Evolutionary conservation across 2,888 invertebrate species (phyloP).

Genomic region (Hedya salicella): DNA sequence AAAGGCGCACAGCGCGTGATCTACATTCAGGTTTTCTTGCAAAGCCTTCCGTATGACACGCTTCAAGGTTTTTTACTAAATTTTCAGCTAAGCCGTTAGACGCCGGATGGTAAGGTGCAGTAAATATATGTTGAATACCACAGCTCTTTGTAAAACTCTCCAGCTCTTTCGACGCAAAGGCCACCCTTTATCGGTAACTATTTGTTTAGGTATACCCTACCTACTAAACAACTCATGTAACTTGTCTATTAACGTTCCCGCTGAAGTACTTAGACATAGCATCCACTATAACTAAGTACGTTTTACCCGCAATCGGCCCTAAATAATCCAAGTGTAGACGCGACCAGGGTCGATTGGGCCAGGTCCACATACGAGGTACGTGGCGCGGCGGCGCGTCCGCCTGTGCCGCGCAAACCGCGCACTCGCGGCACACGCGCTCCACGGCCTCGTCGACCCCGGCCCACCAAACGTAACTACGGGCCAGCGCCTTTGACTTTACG

Average conservation of each 20-base stretch:
- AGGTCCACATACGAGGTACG: not conserved
- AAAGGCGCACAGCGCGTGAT: slow-evolving; percentile 26
- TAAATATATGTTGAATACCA: not conserved
- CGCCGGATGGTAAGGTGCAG: not conserved
- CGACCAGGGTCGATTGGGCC: not conserved
- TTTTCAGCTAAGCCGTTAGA: too few species aligned
- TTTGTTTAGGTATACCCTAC: not conserved
- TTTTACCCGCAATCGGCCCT: not conserved
- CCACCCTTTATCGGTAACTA: not conserved
- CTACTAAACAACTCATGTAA: not conserved
- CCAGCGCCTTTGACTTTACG: slow-evolving; percentile 2
- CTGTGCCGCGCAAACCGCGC: slow-evolving; percentile 1
- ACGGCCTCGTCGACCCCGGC: slow-evolving; percentile 3
- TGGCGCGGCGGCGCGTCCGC: slow-evolving; percentile 14
- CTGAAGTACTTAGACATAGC: not conserved
- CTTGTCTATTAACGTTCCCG: too few species aligned
- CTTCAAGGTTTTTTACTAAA: too few species aligned
- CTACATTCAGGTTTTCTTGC: slow-evolving; percentile 1
- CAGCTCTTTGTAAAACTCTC: not conserved
- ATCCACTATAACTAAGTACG: not conserved
- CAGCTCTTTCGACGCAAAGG: not conserved
- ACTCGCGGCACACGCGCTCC: slow-evolving; percentile 10
- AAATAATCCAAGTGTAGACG: not conserved
- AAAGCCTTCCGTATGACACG: not conserved
- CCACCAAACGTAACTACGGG: slow-evolving; percentile 10